Evolutionary conservation across 1,140 invertebrate species (phyloP).

Genomic region (Plutomurus gul): DNA sequence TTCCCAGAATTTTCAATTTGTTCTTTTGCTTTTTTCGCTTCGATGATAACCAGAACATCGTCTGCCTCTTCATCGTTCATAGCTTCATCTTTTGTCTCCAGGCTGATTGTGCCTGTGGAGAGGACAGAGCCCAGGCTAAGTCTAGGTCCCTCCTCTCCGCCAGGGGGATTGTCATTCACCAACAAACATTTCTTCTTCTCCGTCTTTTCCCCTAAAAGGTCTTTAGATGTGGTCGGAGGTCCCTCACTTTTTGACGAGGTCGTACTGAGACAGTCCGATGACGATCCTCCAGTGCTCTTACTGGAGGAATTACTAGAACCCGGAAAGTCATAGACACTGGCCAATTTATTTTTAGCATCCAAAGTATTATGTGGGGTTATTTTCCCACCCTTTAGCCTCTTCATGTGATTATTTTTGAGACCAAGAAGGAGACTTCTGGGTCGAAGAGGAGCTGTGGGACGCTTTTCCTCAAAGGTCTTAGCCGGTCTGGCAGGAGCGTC

Average conservation of each 20-base stretch:
- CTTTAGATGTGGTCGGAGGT: background rate
- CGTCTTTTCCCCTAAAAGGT: constrained; percentile 31
- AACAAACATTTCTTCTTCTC: constrained; percentile 52
- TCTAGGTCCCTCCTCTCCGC: constrained; percentile 51
- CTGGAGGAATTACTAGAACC: constrained; percentile 9
- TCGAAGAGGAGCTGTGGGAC: background rate
- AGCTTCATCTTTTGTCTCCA: constrained; percentile 35
- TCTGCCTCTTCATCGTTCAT: constrained; percentile 45
- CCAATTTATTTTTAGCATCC: background rate
- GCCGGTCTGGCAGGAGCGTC: background rate
- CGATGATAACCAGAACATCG: background rate
- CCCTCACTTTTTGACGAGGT: background rate
- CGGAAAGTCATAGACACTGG: background rate
- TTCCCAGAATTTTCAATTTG: constrained; percentile 42
- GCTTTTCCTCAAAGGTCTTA: background rate
- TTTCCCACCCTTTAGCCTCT: constrained; percentile 32
- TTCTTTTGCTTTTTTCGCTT: constrained; percentile 27
- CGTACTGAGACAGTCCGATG: background rate
- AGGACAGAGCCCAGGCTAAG: constrained; percentile 53
- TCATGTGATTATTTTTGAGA: constrained; percentile 18
- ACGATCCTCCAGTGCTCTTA: background rate
- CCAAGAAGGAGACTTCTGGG: background rate
- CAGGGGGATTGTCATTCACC: constrained; percentile 47
- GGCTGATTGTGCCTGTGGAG: constrained; percentile 42
- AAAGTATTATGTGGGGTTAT: background rate